Base-by-base conservation (phyloP, 2,888 invertebrate genomes). In the Ormyrus nitidulus region DNA sequence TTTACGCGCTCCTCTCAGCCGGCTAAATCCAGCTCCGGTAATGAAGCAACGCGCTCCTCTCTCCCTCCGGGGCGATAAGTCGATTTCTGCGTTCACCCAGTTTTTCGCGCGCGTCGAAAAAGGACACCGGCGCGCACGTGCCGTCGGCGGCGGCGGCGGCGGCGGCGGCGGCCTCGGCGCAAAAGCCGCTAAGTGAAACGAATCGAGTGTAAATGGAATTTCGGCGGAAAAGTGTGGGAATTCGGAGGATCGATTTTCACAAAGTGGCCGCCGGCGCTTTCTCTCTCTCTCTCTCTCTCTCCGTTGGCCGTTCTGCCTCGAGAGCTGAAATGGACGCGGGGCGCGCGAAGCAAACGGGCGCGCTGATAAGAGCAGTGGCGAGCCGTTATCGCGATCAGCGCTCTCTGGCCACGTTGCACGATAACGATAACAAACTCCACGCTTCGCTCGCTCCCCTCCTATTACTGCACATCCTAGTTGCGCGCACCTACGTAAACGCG, bases 391-490 rank as follows among this genome's bases (percentile, higher is more conserved):
- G 85, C 86, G 87, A 88, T 88, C 87, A 85, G 85, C 84, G 85
- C 85, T 85, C 86, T 34, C 34, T 34, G 87, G 86, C 87, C 87
- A 87, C 87, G 87, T 71, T 61, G 86, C 82, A 83, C 86, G 87
- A 88, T 88, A 87, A 88, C 87, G 87, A 88, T 87, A 87, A 87
- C 87, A 86, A 88, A 86, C 87, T 86, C 85, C 82, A 69, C 80
- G 80, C 70, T 72, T 64, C 73, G 62, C 83, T 83, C 85, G 83
- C 84, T 83, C 82, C 8, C 53, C 48, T 8, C 2, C 56, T 48
- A n/a, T 46, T 34, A 4, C 34, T 34, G 34, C 34, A 34, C 34
- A 70, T 77, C 64, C 70, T 77, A 64, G 77, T 77, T 71, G 11
- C 56, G 13, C 56, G 53, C 81, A 82, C 77, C 80, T 81, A 70